Evolutionary conservation across 2,888 invertebrate species (phyloP), one percentile per base, ranked within the genome.

Genomic region (Pseudoips prasinana): DNA sequence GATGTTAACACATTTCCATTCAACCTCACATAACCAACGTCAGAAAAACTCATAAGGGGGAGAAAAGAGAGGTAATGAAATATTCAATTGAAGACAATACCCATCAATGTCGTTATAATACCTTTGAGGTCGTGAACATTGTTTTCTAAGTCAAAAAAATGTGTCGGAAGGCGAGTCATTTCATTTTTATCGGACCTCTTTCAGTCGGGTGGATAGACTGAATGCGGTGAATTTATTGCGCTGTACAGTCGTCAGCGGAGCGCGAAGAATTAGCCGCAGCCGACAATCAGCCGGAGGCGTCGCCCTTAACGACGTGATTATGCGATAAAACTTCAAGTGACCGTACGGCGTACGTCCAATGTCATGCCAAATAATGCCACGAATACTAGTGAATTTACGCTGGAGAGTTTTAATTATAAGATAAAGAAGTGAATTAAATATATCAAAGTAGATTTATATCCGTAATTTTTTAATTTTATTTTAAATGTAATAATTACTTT

Each of bases 141-240:
- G 76, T 83, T 77, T 81, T 74, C 70, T 57, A 59, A 73, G 63
- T 53, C 64, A 74, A 83, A 14, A 79, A 81, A 78, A 76, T 71
- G 73, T 76, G 76, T 72, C 75, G 60, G 64, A 46, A 65, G 62
- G 63, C 74, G 62, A 68, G 80, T 78, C 84, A 79, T 81, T 80
- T 69, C 72, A 73, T 82, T 83, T 82, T 85, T 86, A 86, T 86
- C 86, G 68, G 70, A 58, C 68, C 67, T 64, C 69, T 81, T 70
- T 79, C 85, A 76, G 76, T 67, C 70, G 80, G 77, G 48, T 77
- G 83, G 71, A 56, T 76, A 68, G 67, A 70, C 64, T 83, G 82
- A 85, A 85, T 85, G 75, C 73, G 69, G 69, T 58, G 75, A 82
- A 83, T 85, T 84, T 84, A 86, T 85, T 83, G 83, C 81, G 73